Evolutionary conservation across 2,888 invertebrate species (phyloP).

Genomic region (Cheilosia impressa): DNA sequence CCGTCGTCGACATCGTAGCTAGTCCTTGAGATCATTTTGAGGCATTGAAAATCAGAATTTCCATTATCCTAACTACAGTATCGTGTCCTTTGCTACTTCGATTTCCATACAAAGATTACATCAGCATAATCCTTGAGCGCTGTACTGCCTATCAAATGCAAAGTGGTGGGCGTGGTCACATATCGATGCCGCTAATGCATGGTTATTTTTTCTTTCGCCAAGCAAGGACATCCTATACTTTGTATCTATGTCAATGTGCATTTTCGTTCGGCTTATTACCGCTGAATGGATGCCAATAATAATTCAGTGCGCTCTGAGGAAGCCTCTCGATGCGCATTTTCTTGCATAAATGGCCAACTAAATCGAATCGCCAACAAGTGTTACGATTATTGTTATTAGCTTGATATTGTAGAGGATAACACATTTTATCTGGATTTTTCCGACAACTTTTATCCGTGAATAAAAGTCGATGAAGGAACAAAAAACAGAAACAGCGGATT

Average conservation of each 20-base stretch:
- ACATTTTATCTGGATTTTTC: conserved; percentile 59
- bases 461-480: neutral
- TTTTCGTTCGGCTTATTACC: conserved; percentile 65
- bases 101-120: conserved; percentile 46
- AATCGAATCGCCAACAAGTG: conserved; percentile 72
- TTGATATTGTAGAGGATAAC: conserved; percentile 60
- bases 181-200: conserved; percentile 43
- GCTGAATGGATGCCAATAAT: conserved; percentile 62
- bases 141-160: conserved; percentile 7
- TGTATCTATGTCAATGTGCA: conserved; percentile 46
- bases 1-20: no score
- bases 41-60: neutral
- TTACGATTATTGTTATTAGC: conserved; percentile 72
- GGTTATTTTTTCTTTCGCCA: conserved; percentile 32
- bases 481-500: conserved; percentile 10
- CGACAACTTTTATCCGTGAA: conserved; percentile 45
- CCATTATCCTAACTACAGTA: conserved; percentile 40
- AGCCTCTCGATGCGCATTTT: conserved; percentile 6
- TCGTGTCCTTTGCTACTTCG: conserved; percentile 40
- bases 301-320: conserved; percentile 47
- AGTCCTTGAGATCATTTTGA: no score
- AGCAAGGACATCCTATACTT: conserved; percentile 42
- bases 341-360: conserved; percentile 40
- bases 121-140: conserved; percentile 35
- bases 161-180: conserved; percentile 49